Evolutionary conservation across 2,888 invertebrate species (phyloP), one percentile per base, ranked within the genome.

Genomic region (Portevinia maculata): DNA sequence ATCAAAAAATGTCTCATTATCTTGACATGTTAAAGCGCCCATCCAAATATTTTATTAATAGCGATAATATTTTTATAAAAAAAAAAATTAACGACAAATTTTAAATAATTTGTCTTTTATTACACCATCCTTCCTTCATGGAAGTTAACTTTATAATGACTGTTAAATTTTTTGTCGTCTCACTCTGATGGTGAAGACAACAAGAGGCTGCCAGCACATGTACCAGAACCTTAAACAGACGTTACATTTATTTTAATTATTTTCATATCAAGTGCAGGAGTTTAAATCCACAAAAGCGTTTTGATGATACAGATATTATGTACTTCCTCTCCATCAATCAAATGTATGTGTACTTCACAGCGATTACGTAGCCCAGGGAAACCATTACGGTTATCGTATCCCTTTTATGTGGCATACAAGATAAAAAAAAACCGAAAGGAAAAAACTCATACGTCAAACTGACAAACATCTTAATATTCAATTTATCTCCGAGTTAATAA

Each of bases 401-500:
- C 9, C 3, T 44, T 19, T 13, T 9, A 13, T 21, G 19, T 6
- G 2, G 17, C 24, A 24, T 6, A 44, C 1, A 37, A 17, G n/a
- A 37, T 15, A n/a, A 34, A 55, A 44, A 57, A 70, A 32, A 52
- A 32, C 19, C 21, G 52, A 53, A 81, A 55, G 50, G 41, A 59
- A 48, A 64, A 81, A 69, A 57, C 64, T 64, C 70, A 76, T 76
- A 60, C 59, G 81, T 81, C 81, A 75, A 44, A 65, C 81, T 65
- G 75, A 60, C 70, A 69, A 57, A 62, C 62, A 74, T 74, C 62
- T 67, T 79, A 41, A 53, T 41, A 46, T 81, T 81, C 59, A 75
- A 81, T 76, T 76, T 76, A 70, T 81, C 65, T 75, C 59, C 64
- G 37, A 70, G 65, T 55, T 70, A 70, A 75, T 81, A 70, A 71